These are phyloP conservation scores for Ovis canadensis DNA, from an alignment of 2,113 vertebrate genomes.

Conservation along the genomic window DNA sequence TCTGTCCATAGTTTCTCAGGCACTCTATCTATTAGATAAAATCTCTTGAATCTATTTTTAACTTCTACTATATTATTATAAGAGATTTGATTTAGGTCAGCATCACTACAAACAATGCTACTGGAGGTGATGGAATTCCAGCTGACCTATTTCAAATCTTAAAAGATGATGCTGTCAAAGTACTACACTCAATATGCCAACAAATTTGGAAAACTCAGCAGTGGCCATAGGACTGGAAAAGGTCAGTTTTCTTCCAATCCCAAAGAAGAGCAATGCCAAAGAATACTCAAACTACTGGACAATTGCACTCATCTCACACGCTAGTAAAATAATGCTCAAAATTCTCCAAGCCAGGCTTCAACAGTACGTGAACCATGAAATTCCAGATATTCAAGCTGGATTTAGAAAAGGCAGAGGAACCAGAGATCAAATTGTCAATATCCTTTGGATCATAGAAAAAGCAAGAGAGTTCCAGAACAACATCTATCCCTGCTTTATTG, in stretches of 20 bases:
- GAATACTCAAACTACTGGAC: not conserved
- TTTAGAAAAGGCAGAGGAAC: not conserved
- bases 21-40: not conserved
- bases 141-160: not conserved
- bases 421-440: not conserved
- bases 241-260: not conserved
- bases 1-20: accelerated
- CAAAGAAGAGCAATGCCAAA: not conserved
- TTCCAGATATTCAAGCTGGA: not conserved
- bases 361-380: not conserved
- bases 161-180: not conserved
- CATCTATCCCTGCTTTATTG: not conserved
- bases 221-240: not conserved
- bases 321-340: not conserved
- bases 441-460: not conserved
- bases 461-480: not conserved
- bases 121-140: not conserved
- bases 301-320: not conserved
- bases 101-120: not conserved
- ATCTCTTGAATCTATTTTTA: not conserved
- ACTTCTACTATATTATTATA: not conserved
- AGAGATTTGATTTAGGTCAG: not conserved
- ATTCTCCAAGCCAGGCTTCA: not conserved
- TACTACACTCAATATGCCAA: not conserved
- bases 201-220: not conserved